Evolutionary conservation across 2,888 invertebrate genomes (phyloP), one percentile per base, ranked within the genome.

Genomic region (Drosophila helvetica): DNA sequence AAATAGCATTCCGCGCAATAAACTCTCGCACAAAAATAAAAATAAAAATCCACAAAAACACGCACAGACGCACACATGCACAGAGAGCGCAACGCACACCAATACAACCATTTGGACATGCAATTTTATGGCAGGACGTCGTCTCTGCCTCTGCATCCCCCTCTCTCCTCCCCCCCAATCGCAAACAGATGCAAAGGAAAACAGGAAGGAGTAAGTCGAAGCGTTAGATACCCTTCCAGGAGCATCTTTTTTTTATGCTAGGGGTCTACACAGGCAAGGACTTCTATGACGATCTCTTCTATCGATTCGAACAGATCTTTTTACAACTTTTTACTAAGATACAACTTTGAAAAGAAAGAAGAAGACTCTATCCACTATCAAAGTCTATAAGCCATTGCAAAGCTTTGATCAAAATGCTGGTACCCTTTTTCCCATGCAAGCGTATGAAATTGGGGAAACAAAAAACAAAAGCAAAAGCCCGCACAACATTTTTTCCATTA

Each of bases 1-100:
- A 86, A 84, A 84, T 83, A 84, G 78, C 86, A 86, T 84, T 84
- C 86, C 84, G 81, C 81, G 81, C 86, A 81, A 84, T 84, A 84
- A 84, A 84, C 78, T 84, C 70, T 68, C 42, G 64, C 71, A 60
- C 63, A 72, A 86, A 75, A 61, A 70, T 64, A 62, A 12, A 51
- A 53, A 19, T 4, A 48, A 19, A 30, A 38, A n/a, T 15, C 18
- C 50, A 10, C 48, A 42, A 56, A 51, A 12, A 43, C 7, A 42
- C 19, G 22, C 25, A 22, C 61, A 66, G 30, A 50, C 58, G 18
- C 63, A 47, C 58, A 48, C 68, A 70, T 1, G 12, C 33, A 33
- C 12, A 33, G 4, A 33, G 33, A 33, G 4, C 62, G 46, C 61
- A 22, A 68, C 67, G 50, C 61, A 71, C 33, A 58, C 30, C 18